Conservation (phyloP, 1,140 invertebrate species). For the Notospermus geniculatus region DNA sequence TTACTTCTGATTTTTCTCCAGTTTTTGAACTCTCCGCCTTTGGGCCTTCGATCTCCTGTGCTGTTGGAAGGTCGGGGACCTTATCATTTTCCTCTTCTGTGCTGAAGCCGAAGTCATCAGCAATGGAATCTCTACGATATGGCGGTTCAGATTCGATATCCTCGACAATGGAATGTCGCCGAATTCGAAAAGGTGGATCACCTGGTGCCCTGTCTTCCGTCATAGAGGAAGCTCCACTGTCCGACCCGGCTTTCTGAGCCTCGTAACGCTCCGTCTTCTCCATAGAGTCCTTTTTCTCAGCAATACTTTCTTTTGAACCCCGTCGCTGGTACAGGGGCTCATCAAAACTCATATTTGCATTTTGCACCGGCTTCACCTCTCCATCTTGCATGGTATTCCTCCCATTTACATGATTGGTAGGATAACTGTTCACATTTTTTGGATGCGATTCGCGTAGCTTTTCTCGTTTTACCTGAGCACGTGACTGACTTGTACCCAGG, state of each 20-base stretch:
- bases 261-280: constrained; percentile 5
- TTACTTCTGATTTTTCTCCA: background rate
- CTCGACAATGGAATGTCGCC: constrained; percentile 14
- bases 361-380: constrained; percentile 1
- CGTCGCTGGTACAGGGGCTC: constrained; percentile 40
- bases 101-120: constrained; percentile 14
- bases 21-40: constrained; percentile 4
- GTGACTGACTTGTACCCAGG: background rate
- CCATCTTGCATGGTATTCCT: background rate
- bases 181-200: constrained; percentile 14
- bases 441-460: background rate
- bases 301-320: background rate
- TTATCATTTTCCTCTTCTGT: constrained; percentile 16
- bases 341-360: constrained; percentile 48
- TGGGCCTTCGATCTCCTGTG: constrained; percentile 28
- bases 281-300: background rate
- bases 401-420: background rate
- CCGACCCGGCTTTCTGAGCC: constrained; percentile 9
- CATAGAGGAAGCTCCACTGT: constrained; percentile 14
- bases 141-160: constrained; percentile 9
- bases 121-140: constrained; percentile 16
- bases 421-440: background rate
- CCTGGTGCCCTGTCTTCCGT: constrained; percentile 11
- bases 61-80: constrained; percentile 11
- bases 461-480: background rate